Conservation (phyloP, 2,888 invertebrate species). For the Mamestra brassicae region DNA sequence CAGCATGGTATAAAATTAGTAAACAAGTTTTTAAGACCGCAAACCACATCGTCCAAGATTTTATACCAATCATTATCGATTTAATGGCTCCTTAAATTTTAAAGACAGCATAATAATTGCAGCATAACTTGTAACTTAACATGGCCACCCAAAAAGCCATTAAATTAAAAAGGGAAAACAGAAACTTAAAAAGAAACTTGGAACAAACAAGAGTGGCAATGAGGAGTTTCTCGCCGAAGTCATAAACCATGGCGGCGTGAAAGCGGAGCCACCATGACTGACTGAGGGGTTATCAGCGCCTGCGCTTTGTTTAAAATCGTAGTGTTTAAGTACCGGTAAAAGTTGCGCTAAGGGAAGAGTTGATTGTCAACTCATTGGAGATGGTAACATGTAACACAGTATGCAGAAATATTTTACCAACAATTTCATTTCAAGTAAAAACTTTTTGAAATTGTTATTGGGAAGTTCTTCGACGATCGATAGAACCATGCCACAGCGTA, state of each 20-base stretch:
- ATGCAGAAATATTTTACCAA: neutral
- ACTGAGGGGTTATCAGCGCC: conserved; percentile 40
- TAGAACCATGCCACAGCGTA: too few species aligned
- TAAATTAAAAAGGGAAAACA: conserved; percentile 53
- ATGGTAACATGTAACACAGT: conserved; percentile 5
- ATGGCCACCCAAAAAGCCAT: conserved; percentile 22
- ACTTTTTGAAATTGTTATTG: too few species aligned
- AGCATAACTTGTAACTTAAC: conserved; percentile 14
- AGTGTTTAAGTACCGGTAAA: conserved; percentile 24
- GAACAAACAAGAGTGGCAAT: conserved; percentile 42
- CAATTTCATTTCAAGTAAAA: neutral
- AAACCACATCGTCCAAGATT: conserved; percentile 1
- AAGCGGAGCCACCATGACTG: conserved; percentile 49
- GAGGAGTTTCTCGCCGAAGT: conserved; percentile 55
- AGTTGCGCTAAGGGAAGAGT: neutral
- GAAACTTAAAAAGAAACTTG: conserved; percentile 57
- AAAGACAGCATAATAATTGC: neutral
- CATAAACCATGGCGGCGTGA: conserved; percentile 65
- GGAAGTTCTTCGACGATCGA: too few species aligned
- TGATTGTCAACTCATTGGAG: neutral
- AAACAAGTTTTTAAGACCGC: conserved; percentile 5
- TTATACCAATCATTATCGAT: conserved; percentile 14
- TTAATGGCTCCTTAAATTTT: conserved; percentile 22
- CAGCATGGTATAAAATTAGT: conserved; percentile 9
- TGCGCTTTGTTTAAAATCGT: conserved; percentile 37